phyloP scores from a whole-genome alignment of 35 echinoderm and acorn worm species.

The Patiria miniata region DNA sequence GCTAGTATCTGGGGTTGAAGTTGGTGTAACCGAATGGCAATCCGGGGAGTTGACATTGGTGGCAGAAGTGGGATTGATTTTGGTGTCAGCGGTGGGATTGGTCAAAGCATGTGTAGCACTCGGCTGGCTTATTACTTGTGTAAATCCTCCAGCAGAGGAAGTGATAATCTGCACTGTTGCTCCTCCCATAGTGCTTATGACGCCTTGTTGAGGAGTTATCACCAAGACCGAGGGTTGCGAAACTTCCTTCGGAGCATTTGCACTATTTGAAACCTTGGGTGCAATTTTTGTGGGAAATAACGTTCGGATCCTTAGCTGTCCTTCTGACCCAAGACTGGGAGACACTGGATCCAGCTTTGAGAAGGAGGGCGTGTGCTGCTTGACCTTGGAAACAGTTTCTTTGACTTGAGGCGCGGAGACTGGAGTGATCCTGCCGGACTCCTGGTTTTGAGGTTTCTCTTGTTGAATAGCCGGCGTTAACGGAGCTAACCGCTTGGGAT shows the following conservation, averaged over 20 bases:
- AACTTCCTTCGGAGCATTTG: neutral
- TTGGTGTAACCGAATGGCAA: neutral
- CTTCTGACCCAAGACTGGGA: neutral
- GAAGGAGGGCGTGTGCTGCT: too few species aligned
- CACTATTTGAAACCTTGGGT: neutral
- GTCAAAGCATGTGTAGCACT: neutral
- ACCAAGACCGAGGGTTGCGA: neutral
- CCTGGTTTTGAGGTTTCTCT: too few species aligned
- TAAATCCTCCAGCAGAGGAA: neutral
- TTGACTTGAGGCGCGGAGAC: too few species aligned
- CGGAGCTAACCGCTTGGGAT: too few species aligned
- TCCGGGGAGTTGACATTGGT: neutral
- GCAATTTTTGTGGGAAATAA: neutral
- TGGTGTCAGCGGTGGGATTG: slow-evolving; percentile 8
- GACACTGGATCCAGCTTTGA: neutral
- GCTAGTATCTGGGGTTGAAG: neutral
- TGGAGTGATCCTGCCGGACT: too few species aligned
- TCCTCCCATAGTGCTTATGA: neutral
- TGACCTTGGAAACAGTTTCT: too few species aligned
- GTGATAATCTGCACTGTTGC: slow-evolving; percentile 4
- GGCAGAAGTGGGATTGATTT: slow-evolving; percentile 1
- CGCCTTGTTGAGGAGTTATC: neutral
- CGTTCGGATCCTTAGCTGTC: neutral
- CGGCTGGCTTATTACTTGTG: neutral
- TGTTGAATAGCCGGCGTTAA: too few species aligned